Evolutionary conservation across 1,140 invertebrate genomes (phyloP).

Genomic region (Prorops nasuta): DNA sequence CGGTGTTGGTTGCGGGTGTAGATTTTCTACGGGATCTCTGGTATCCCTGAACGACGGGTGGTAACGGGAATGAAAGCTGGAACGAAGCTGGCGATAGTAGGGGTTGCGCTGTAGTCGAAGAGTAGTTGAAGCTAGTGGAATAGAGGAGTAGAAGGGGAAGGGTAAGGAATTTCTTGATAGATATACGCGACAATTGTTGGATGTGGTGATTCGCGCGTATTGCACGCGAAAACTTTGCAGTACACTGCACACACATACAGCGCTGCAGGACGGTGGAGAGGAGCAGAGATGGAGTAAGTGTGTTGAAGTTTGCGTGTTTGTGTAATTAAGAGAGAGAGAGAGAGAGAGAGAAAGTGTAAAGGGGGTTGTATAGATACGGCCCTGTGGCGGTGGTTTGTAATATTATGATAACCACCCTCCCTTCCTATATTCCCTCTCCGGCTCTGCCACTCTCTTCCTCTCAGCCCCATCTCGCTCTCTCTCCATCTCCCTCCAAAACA

Average conservation of each 20-base stretch:
- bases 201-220: constrained; percentile 46
- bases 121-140: neutral
- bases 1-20: constrained; percentile 20
- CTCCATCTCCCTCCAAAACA: too few relatives aligned
- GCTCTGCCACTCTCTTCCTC: constrained; percentile 28
- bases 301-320: constrained; percentile 14
- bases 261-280: neutral
- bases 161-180: constrained; percentile 4
- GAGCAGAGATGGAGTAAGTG: constrained; percentile 4
- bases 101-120: neutral
- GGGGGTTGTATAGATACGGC: constrained; percentile 46
- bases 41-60: constrained; percentile 24
- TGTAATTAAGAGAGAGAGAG: neutral
- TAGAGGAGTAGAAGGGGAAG: constrained; percentile 2
- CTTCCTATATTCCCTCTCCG: constrained; percentile 41
- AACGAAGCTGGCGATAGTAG: neutral
- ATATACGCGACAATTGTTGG: constrained; percentile 49
- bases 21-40: constrained; percentile 35
- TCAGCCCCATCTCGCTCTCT: constrained; percentile 25
- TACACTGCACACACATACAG: constrained; percentile 18
- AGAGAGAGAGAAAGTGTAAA: neutral
- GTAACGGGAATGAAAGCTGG: constrained; percentile 5
- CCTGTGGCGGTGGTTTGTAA: constrained; percentile 55
- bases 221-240: constrained; percentile 40
- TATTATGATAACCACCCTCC: constrained; percentile 57